Evolutionary conservation across 1,140 invertebrate genomes (phyloP), one percentile per base, ranked within the genome.

Genomic region (Bombus picipes): DNA sequence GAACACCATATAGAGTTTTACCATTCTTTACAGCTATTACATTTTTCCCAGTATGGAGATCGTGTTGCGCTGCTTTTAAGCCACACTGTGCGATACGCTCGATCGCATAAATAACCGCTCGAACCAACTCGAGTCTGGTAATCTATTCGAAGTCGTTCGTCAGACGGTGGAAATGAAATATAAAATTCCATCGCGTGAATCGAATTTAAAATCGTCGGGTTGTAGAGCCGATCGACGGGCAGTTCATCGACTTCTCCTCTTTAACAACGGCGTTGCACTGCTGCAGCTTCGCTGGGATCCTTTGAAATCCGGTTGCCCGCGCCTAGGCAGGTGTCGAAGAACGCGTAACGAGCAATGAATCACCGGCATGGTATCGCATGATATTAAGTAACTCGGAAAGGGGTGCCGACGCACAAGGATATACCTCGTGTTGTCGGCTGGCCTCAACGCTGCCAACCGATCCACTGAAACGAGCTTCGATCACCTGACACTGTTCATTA

Each of bases 401-500:
- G 81, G 88, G 84, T 83, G 84, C 72, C 84, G 80, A 89, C 75
- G 80, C 80, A 80, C 72, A 88, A 86, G 66, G 81, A 83, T 65
- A 86, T 79, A 12, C 3, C 81, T 87, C 88, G 79, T 70, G 77
- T 65, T 66, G 81, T 71, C 68, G 77, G 70, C 74, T 83, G 87
- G 90, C 87, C 89, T 76, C 83, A 72, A 66, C 75, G 59, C 57
- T 32, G 77, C 86, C 78, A 83, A 78, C 80, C 90, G 90, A 91
- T 91, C 89, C 89, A 8, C 85, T 91, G 85, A 79, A 91, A 87
- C 87, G 90, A 91, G 88, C 85, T 70, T 80, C 87, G 90, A 91
- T 91, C 89, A 91, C 78, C 90, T 78, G 90, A 91, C 90, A 91
- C 90, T 88, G 86, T 87, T 85, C 90, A 77, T 91, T 91, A 91